Base-by-base conservation (phyloP, 2,888 invertebrate species). In the Chironomus tentans region DNA sequence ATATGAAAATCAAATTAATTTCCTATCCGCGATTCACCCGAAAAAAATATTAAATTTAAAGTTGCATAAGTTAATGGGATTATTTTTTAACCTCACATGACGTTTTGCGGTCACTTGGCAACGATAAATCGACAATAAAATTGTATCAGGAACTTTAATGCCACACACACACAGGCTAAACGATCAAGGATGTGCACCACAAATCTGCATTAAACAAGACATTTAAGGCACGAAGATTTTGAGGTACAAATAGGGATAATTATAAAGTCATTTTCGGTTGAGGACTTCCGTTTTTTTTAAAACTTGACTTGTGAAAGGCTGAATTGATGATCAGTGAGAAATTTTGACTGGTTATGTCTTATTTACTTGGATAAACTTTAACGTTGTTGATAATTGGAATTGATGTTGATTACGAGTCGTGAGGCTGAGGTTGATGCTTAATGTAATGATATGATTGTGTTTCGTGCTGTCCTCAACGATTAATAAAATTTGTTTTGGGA, bases 1-100 rank as follows among this genome's bases (percentile, higher is more conserved):
- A 65, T 65, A 65, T 71, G 56, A n/a, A 56, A 72, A 72, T 72
- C 72, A 38, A 62, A 72, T 72, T 72, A 72, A 56, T 72, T 72
- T 72, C 38, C 72, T 38, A 72, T 72, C 72, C 72, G 38, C 38
- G 38, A 38, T 38, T 38, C 38, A 38, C 7, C 2, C 38, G 10
- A 10, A 38, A 38, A 38, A 38, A 38, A 38, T 38, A 61, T 61
- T 61, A 72, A 72, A 61, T 24, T 5, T 13, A 18, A 56, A 48
- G 24, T 48, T 71, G 47, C 71, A 56, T 50, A 71, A 56, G 21
- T 48, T 50, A 71, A 70, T 70, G 50, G 56, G 50, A 18, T 56
- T 56, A 56, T 56, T 18, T 13, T n/a, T 15, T n/a, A 61, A 62
- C 61, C 62, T 72, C 61, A 72, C 72, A 72, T 61, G 62, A 72